Percentiles rank a stretch among this genome's conserved stretches.
phyloP scores from a whole-genome alignment of 2,888 invertebrate species.

The Sisyra nigra region DNA sequence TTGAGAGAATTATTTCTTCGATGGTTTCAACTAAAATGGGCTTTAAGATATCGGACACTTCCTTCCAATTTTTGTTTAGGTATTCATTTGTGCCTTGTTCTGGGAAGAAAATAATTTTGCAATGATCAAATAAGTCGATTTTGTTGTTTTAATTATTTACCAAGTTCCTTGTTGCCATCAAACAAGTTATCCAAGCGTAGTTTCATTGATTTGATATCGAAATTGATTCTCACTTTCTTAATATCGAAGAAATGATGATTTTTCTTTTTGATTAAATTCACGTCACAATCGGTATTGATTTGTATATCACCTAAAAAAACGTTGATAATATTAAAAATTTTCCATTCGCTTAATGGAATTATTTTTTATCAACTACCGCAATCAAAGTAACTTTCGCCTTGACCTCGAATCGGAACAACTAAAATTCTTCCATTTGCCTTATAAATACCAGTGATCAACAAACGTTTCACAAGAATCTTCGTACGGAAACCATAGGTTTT shows the following conservation, averaged over 20 bases:
- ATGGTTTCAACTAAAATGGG: conserved; percentile 50
- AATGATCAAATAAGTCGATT: no score
- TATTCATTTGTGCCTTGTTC: conserved; percentile 52
- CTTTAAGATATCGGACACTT: conserved; percentile 44
- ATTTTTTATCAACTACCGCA: conserved; percentile 39
- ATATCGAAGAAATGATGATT: conserved; percentile 52
- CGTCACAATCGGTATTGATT: neutral
- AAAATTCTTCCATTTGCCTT: conserved; percentile 48
- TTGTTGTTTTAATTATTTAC: no score
- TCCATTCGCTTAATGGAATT: no score
- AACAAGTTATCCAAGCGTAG: conserved; percentile 49
- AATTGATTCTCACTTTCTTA: conserved; percentile 44
- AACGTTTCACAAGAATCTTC: conserved; percentile 31
- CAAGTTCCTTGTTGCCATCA: conserved; percentile 51
- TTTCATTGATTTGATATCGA: conserved; percentile 42
- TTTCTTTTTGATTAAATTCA: conserved; percentile 35
- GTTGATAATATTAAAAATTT: no score
- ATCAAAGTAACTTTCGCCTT: conserved; percentile 53
- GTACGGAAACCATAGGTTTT: conserved; percentile 52
- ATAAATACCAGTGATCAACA: conserved; percentile 33
- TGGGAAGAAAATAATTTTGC: conserved; percentile 18
- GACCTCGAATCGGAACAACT: conserved; percentile 51
- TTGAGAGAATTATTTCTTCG: conserved; percentile 44
- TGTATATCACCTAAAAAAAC: conserved; percentile 8
- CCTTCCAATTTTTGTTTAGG: conserved; percentile 54